These are phyloP conservation scores for Dicrurus megarhynchus DNA, from an alignment of 2,113 vertebrate genomes.

Conservation along the genomic window DNA sequence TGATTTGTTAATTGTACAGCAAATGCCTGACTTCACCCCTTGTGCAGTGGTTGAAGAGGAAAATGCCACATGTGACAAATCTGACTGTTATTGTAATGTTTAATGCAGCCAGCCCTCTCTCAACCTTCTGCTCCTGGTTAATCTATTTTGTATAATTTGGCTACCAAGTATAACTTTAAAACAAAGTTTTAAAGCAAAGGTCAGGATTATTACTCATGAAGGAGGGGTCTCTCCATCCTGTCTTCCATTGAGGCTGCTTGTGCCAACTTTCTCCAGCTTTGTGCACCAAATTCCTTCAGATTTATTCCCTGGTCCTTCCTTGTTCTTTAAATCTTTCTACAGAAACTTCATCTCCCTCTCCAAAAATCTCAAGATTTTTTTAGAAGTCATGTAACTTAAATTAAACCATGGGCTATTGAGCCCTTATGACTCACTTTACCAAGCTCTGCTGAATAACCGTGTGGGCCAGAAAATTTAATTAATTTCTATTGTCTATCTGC, in stretches of 20 bases:
- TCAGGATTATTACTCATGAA: neutral
- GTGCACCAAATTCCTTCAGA: neutral
- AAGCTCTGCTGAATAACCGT: neutral
- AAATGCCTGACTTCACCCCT: neutral
- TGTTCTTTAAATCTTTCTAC: neutral
- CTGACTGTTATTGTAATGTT: neutral
- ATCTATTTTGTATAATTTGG: neutral
- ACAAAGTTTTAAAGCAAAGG: neutral
- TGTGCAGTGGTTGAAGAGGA: neutral
- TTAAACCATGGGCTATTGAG: neutral
- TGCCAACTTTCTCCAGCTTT: neutral
- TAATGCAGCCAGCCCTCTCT: neutral
- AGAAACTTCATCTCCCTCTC: neutral
- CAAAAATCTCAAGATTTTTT: neutral
- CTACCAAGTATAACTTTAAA: neutral
- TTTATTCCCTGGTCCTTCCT: neutral
- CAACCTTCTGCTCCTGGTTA: neutral
- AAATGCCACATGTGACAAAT: neutral
- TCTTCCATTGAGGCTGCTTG: neutral
- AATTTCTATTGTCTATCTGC: slow-evolving; percentile 28
- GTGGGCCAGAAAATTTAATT: slow-evolving; percentile 27
- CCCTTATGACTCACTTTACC: slow-evolving; percentile 5
- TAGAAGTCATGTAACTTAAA: neutral
- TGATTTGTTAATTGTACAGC: neutral
- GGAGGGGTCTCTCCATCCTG: neutral